Evolutionary conservation across 30 jellyfish, hydroid and myxozoan species (phyloP).

Genomic region (Aurelia aurita): DNA sequence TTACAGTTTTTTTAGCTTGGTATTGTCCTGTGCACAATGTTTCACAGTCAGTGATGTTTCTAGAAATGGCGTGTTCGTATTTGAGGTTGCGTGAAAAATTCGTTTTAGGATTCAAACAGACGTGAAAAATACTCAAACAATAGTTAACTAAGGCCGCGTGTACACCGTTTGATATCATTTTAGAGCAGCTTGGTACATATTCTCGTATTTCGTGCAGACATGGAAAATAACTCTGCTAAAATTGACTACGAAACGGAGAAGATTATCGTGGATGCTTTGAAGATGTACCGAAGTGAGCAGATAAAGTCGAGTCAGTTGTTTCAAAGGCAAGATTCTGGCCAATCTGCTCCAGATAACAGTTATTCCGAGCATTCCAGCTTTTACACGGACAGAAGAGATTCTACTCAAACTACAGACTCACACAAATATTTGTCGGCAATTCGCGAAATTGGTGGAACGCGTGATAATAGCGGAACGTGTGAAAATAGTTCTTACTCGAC

Average conservation of each 20-base stretch:
- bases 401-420: constrained; percentile 62
- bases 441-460: not conserved
- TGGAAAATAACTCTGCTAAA: constrained; percentile 25
- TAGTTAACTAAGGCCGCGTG: no score
- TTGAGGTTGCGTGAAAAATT: no score
- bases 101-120: no score
- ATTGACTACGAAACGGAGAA: constrained; percentile 60
- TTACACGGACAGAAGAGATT: constrained; percentile 24
- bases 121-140: no score
- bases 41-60: no score
- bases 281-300: constrained; percentile 45
- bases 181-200: no score
- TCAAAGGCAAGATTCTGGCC: constrained; percentile 26
- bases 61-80: no score
- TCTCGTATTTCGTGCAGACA: not conserved
- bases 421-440: constrained; percentile 11
- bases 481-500: not conserved
- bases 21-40: no score
- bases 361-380: not conserved
- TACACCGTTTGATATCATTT: no score
- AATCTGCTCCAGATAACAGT: not conserved
- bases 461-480: not conserved
- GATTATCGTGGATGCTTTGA: constrained; percentile 61
- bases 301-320: constrained; percentile 1
- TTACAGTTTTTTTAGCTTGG: no score